Evolutionary conservation across 1,140 invertebrate genomes (phyloP).

Genomic region (Calephelis virginiensis): DNA sequence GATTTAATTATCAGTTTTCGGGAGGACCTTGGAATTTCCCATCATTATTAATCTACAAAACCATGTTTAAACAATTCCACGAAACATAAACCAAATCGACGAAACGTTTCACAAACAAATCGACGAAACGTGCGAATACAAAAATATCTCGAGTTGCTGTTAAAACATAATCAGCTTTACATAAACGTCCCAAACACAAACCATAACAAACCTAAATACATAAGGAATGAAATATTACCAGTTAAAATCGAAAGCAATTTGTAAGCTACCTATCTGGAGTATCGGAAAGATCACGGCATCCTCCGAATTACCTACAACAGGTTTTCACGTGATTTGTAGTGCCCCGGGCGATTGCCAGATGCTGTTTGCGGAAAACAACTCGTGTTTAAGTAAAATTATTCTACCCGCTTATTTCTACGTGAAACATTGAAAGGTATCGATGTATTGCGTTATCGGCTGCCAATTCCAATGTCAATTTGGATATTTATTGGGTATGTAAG

Average conservation of each 20-base stretch:
- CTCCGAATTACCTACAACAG: conserved; percentile 70
- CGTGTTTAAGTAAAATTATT: conserved; percentile 63
- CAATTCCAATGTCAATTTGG: conserved; percentile 14
- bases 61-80: too few relatives aligned
- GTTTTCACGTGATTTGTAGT: conserved; percentile 75
- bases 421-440: conserved; percentile 12
- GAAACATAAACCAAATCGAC: too few relatives aligned
- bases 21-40: too few relatives aligned
- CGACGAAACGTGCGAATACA: too few relatives aligned
- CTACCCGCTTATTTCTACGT: conserved; percentile 24
- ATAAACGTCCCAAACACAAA: not conserved
- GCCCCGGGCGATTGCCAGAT: conserved; percentile 63
- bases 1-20: too few relatives aligned
- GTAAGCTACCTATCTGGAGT: conserved; percentile 61
- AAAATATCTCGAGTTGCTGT: too few relatives aligned
- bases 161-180: too few relatives aligned
- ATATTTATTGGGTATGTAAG: conserved; percentile 6
- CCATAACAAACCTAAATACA: conserved; percentile 16
- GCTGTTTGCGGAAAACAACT: conserved; percentile 60
- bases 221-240: conserved; percentile 65
- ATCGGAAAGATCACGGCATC: conserved; percentile 53
- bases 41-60: too few relatives aligned
- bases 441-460: conserved; percentile 17
- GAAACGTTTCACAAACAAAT: too few relatives aligned
- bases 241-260: conserved; percentile 72